These are phyloP conservation scores for Drepanosiphum platanoidis DNA, from an alignment of 2,888 invertebrate genomes.

Conservation along the genomic window DNA sequence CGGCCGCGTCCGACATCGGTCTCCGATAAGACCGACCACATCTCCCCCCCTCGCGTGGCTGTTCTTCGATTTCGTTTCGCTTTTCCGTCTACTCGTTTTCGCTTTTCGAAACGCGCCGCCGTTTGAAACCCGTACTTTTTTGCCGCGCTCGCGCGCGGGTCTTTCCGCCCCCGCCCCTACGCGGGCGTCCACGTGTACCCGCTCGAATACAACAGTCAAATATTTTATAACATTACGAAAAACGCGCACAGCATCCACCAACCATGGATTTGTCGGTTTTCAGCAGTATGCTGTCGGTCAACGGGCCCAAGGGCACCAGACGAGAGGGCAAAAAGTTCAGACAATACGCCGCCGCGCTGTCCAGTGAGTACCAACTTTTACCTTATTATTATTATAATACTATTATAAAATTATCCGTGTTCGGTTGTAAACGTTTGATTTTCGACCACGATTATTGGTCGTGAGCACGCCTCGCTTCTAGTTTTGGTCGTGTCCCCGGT, in stretches of 20 bases:
- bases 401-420: background rate
- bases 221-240: background rate
- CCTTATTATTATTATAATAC: background rate
- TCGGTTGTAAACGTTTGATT: too few species aligned
- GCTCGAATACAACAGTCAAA: background rate
- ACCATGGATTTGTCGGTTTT: slow-evolving; percentile 64
- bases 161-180: background rate
- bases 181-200: background rate
- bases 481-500: too few species aligned
- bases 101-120: background rate
- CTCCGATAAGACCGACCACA: too few species aligned
- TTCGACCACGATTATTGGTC: background rate
- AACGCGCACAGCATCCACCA: slow-evolving; percentile 36
- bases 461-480: too few species aligned
- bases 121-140: background rate
- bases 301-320: slow-evolving; percentile 63
- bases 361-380: slow-evolving; percentile 61
- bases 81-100: too few species aligned
- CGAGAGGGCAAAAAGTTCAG: slow-evolving; percentile 64
- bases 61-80: too few species aligned
- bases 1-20: background rate
- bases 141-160: background rate
- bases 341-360: slow-evolving; percentile 64
- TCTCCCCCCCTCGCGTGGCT: too few species aligned
- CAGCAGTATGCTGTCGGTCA: slow-evolving; percentile 64